Evolutionary conservation across 1,140 invertebrate species (phyloP).

Genomic region (Lepidotrigona ventralis): DNA sequence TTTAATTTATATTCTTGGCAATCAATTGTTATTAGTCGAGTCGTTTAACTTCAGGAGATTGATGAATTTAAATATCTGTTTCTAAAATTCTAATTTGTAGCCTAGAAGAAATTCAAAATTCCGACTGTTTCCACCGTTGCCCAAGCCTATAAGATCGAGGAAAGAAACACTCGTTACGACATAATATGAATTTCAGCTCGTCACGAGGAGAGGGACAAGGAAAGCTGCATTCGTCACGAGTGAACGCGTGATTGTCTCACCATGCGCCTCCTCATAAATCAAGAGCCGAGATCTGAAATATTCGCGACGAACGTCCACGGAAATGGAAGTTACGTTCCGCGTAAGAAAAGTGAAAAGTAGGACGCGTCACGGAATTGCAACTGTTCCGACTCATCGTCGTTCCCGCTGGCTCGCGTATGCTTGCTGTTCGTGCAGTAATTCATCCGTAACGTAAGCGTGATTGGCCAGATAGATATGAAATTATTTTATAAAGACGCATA

Average conservation of each 20-base stretch:
- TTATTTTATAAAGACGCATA: slow-evolving; percentile 43
- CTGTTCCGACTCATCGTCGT: not conserved
- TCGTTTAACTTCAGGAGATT: not conserved
- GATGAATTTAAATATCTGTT: not conserved
- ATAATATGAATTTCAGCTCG: not conserved
- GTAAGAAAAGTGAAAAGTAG: not conserved
- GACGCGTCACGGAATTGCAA: not conserved
- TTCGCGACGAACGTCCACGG: not conserved
- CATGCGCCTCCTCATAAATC: not conserved
- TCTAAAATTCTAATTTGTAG: not conserved
- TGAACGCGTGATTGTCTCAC: not conserved
- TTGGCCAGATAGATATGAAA: slow-evolving; percentile 30
- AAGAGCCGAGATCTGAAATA: not conserved
- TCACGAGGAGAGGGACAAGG: not conserved
- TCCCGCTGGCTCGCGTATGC: not conserved
- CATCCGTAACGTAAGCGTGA: slow-evolving; percentile 12
- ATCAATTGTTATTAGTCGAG: no score
- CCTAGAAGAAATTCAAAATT: not conserved
- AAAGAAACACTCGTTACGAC: not conserved
- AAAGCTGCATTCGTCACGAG: not conserved
- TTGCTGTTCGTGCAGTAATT: not conserved
- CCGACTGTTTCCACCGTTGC: not conserved
- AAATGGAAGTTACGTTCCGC: not conserved
- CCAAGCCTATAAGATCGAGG: not conserved
- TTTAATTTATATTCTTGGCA: not conserved